Evolutionary conservation across 2,888 invertebrate genomes (phyloP).

Genomic region (Hirtodrosophila duncani): DNA sequence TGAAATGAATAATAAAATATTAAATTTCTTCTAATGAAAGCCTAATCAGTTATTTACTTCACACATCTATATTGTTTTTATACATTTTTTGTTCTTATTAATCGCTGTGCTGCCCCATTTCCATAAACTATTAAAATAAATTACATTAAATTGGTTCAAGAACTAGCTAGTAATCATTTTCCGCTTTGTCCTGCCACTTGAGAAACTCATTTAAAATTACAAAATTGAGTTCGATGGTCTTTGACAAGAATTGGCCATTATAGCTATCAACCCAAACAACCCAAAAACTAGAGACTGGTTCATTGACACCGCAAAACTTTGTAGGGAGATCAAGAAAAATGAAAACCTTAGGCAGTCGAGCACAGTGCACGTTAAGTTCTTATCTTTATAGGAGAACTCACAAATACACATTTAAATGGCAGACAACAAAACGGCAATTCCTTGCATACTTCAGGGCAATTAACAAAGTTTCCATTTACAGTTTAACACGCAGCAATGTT

Average conservation of each 20-base stretch:
- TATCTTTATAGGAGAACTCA: slow-evolving; percentile 39
- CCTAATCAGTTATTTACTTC: no score
- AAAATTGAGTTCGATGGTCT: slow-evolving; percentile 39
- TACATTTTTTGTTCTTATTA: no score
- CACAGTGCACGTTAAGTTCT: slow-evolving; percentile 37
- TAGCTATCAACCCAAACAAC: slow-evolving; percentile 6
- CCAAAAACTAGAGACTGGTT: slow-evolving; percentile 26
- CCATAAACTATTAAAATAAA: no score
- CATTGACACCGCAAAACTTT: slow-evolving; percentile 49
- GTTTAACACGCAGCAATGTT: slow-evolving; percentile 54
- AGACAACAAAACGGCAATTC: slow-evolving; percentile 28
- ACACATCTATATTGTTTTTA: no score
- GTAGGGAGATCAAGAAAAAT: neutral
- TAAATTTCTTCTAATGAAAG: no score
- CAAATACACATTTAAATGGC: slow-evolving; percentile 24
- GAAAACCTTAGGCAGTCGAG: slow-evolving; percentile 7
- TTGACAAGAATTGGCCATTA: slow-evolving; percentile 54
- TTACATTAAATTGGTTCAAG: no score
- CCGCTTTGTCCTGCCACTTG: no score
- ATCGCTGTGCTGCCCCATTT: no score
- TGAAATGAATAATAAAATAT: no score
- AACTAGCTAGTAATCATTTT: no score
- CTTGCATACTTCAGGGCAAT: slow-evolving; percentile 66
- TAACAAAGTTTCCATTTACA: slow-evolving; percentile 64
- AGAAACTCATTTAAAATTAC: slow-evolving; percentile 28